phyloP scores from a whole-genome alignment of 2,113 vertebrate genomes.

The Bungarus multicinctus region DNA sequence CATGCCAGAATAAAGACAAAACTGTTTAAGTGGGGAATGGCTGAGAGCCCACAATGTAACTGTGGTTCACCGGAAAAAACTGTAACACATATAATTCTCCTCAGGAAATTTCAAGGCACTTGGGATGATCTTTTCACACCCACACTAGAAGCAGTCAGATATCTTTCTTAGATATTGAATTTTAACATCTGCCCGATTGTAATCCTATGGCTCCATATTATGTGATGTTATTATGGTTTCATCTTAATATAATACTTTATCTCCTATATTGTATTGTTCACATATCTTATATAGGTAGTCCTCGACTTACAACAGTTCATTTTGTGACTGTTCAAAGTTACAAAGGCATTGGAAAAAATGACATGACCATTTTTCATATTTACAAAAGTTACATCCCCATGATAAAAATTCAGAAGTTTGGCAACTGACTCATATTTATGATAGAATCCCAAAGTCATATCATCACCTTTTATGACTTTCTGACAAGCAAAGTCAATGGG shows the following conservation, averaged over 20 bases:
- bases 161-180: background rate
- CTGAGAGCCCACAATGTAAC: no score
- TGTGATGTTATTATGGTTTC: background rate
- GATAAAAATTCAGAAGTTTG: background rate
- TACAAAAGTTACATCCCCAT: background rate
- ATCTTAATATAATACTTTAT: background rate
- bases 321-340: background rate
- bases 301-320: background rate
- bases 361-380: background rate
- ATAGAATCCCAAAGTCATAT: background rate
- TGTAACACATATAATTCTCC: no score
- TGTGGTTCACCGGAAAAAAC: no score
- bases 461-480: background rate
- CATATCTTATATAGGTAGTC: background rate
- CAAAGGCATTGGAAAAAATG: background rate
- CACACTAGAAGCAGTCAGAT: no score
- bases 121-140: no score
- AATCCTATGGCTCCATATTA: background rate
- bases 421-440: background rate
- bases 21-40: no score
- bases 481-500: background rate
- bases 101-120: no score
- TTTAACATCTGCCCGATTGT: background rate
- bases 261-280: background rate
- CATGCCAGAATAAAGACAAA: no score